phyloP scores from a whole-genome alignment of 2,888 invertebrate species.

The Unio pictorum region DNA sequence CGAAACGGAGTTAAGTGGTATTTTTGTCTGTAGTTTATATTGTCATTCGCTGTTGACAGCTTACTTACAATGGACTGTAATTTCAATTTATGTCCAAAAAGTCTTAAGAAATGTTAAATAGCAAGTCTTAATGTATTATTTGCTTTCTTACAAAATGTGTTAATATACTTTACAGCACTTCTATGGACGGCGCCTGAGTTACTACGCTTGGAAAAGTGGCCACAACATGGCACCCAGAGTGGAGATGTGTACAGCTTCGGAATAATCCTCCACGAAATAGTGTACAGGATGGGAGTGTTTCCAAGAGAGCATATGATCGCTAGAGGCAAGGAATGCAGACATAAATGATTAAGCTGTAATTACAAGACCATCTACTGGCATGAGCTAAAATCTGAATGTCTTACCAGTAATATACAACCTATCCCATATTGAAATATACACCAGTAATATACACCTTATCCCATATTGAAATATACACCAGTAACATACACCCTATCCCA shows the following conservation, averaged over 20 bases:
- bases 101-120: no score
- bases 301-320: conserved; percentile 23
- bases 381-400: no score
- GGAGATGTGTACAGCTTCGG: conserved; percentile 38
- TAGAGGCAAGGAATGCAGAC: conserved; percentile 14
- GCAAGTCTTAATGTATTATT: no score
- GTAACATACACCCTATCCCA: no score
- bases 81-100: background rate
- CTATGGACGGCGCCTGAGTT: conserved; percentile 41
- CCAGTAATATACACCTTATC: no score
- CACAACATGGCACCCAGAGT: conserved; percentile 14
- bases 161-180: conserved; percentile 13
- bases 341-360: no score
- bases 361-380: no score
- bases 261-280: conserved; percentile 38
- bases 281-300: conserved; percentile 36
- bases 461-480: no score
- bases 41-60: background rate
- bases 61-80: background rate
- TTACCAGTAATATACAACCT: no score
- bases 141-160: background rate
- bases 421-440: no score
- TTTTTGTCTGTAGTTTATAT: background rate
- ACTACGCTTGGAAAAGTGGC: conserved; percentile 1
- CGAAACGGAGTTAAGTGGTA: no score